These are phyloP conservation scores for Theocolax elegans DNA, from an alignment of 1,140 invertebrate genomes.

Conservation along the genomic window DNA sequence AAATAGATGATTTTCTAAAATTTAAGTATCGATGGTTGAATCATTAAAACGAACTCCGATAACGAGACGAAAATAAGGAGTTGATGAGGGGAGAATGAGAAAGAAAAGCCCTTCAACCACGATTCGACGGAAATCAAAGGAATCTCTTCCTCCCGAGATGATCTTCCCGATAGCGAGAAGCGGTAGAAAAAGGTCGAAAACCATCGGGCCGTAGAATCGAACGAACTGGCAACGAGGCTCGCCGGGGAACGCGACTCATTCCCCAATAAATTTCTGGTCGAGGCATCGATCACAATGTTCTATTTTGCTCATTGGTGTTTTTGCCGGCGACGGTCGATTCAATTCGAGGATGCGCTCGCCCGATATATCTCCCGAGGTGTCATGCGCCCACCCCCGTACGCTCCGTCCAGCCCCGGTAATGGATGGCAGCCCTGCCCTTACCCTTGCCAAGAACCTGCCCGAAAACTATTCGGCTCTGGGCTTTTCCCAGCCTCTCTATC, in stretches of 20 bases:
- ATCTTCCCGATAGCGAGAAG: too few relatives aligned
- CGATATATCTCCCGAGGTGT: conserved; percentile 66
- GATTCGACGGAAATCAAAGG: too few relatives aligned
- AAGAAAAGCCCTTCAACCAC: too few relatives aligned
- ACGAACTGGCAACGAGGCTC: neutral
- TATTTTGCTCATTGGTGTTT: conserved; percentile 68
- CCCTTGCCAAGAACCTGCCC: conserved; percentile 60
- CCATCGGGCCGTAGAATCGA: neutral
- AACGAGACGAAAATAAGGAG: too few relatives aligned
- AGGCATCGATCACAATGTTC: conserved; percentile 35
- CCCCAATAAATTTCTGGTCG: conserved; percentile 63
- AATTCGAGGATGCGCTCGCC: conserved; percentile 66
- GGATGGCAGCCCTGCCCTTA: conserved; percentile 64
- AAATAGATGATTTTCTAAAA: too few relatives aligned
- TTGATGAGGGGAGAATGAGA: too few relatives aligned
- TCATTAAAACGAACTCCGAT: too few relatives aligned
- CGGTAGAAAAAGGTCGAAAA: too few relatives aligned
- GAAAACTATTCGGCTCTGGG: too few relatives aligned
- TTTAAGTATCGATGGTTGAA: too few relatives aligned
- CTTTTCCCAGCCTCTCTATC: conserved; percentile 16
- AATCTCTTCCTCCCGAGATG: too few relatives aligned
- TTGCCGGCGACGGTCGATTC: conserved; percentile 65
- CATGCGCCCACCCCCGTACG: conserved; percentile 59
- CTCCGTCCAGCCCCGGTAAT: too few relatives aligned
- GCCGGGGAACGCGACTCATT: conserved; percentile 61